A percentile compares a stretch with the other conserved stretches of the same genome.
Conservation (phyloP, 2,888 invertebrate genomes). For the Diabrotica balteata region DNA sequence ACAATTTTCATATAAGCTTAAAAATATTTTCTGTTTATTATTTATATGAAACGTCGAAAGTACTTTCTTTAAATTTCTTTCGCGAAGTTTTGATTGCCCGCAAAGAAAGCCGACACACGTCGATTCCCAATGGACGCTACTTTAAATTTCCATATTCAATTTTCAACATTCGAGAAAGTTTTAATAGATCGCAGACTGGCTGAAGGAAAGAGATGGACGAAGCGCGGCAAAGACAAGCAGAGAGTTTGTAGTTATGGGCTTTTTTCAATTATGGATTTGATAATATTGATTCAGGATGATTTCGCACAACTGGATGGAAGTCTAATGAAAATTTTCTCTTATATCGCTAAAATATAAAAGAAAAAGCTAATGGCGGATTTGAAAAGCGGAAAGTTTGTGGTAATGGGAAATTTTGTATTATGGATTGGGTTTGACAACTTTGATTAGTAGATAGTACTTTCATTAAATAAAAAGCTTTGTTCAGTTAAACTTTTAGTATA, state of each 20-base stretch:
- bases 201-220: background rate
- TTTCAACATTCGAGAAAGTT: slow-evolving; percentile 14
- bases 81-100: slow-evolving; percentile 14
- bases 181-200: slow-evolving; percentile 10
- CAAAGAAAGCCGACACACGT: slow-evolving; percentile 16
- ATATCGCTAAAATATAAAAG: background rate
- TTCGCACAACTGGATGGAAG: background rate
- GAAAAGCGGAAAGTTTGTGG: no score
- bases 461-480: no score
- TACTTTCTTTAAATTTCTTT: slow-evolving; percentile 12
- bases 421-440: no score
- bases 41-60: no score
- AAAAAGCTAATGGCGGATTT: background rate
- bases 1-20: no score
- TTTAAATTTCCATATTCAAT: slow-evolving; percentile 24
- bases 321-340: background rate
- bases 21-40: no score
- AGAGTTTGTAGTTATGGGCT: slow-evolving; percentile 1
- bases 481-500: no score
- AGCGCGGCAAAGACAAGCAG: background rate
- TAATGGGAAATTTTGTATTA: no score
- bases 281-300: slow-evolving; percentile 2
- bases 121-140: slow-evolving; percentile 15
- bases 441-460: no score
- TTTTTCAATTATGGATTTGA: slow-evolving; percentile 11